Evolutionary conservation across 2,888 invertebrate genomes (phyloP).

Genomic region (Cryptophagus acutangulus): DNA sequence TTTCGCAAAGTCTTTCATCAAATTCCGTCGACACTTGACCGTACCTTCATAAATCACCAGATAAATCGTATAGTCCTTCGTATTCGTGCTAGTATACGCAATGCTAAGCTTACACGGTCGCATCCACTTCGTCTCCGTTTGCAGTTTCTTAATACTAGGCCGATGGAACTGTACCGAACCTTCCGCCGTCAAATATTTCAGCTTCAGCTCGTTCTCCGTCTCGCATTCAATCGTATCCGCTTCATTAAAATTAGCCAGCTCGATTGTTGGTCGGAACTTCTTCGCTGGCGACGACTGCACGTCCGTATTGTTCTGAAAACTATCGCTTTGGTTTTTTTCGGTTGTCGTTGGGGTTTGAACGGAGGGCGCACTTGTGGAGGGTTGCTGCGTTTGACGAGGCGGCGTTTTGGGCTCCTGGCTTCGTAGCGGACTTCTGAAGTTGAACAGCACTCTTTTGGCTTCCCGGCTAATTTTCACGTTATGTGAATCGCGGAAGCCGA

Average conservation of each 20-base stretch:
- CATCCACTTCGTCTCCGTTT: conserved; percentile 55
- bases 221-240: conserved; percentile 32
- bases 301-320: conserved; percentile 12
- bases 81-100: conserved; percentile 54
- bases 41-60: conserved; percentile 58
- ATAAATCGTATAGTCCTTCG: conserved; percentile 58
- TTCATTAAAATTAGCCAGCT: conserved; percentile 13
- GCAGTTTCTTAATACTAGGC: conserved; percentile 39
- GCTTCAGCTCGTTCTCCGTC: conserved; percentile 5
- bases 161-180: conserved; percentile 41
- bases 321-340: neutral
- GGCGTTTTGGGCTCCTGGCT: conserved; percentile 27
- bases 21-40: conserved; percentile 56
- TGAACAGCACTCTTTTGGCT: neutral
- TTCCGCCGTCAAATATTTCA: conserved; percentile 36
- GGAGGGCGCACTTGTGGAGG: conserved; percentile 24
- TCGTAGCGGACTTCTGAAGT: conserved; percentile 21
- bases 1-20: conserved; percentile 48
- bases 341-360: neutral
- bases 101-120: conserved; percentile 60
- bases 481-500: conserved; percentile 43
- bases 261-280: conserved; percentile 29
- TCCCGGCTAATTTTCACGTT: too few species aligned
- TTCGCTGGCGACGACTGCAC: conserved; percentile 38
- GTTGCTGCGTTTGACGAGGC: conserved; percentile 23